Evolutionary conservation across 2,797 vertebrate species (phyloP).

Genomic region (Thunnus albacares): DNA sequence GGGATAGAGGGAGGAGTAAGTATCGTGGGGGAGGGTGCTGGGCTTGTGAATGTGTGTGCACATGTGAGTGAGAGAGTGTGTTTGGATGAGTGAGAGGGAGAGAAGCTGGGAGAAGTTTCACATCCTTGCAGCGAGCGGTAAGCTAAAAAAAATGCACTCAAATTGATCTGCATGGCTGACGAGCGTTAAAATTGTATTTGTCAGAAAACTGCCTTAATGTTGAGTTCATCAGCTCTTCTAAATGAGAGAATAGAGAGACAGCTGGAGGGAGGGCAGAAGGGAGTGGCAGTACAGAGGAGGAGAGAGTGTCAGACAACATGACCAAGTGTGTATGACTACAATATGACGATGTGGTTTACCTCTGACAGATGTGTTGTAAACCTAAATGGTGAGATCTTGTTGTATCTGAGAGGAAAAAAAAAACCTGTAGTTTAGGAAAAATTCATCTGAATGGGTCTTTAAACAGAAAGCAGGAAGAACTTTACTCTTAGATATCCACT

Average conservation of each 20-base stretch:
- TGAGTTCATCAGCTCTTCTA: constrained; percentile 16
- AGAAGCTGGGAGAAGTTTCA: constrained; percentile 61
- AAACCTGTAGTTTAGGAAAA: neutral
- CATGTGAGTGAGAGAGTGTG: constrained; percentile 37
- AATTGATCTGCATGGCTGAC: neutral
- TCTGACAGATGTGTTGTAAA: constrained; percentile 5
- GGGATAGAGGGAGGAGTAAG: constrained; percentile 68
- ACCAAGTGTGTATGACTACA: constrained; percentile 31
- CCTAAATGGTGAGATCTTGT: neutral
- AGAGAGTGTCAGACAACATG: constrained; percentile 44
- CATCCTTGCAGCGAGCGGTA: constrained; percentile 69
- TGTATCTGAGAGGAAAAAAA: neutral
- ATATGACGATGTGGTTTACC: constrained; percentile 39
- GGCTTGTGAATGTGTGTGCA: constrained; percentile 52
- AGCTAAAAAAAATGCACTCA: constrained; percentile 29
- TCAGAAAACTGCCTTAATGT: neutral
- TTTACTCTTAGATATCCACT: neutral
- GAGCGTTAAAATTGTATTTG: neutral
- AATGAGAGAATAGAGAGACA: constrained; percentile 15
- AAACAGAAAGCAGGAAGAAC: neutral
- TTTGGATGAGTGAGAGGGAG: constrained; percentile 50
- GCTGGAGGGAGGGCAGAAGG: constrained; percentile 48
- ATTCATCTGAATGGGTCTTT: neutral
- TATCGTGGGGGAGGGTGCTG: constrained; percentile 55
- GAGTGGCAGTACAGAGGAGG: constrained; percentile 52